Conservation (phyloP, 2,888 invertebrate species). For the Rapana venosa region DNA sequence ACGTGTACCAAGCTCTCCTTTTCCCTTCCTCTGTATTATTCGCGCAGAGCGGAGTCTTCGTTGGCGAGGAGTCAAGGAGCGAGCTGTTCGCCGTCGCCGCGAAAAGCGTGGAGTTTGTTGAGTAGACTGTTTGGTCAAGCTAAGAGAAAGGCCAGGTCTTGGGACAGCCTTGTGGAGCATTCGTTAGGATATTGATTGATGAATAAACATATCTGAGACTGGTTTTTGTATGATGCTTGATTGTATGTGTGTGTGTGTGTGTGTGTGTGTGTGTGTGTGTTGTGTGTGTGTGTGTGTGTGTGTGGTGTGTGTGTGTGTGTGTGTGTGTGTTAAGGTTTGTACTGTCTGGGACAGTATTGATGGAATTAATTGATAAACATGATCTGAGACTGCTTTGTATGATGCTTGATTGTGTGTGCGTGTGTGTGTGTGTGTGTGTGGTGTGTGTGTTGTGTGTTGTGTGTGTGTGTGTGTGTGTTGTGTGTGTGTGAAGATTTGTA, state of each 20-base stretch:
- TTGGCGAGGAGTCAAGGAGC: neutral
- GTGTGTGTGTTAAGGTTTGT: neutral
- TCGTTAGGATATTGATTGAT: neutral
- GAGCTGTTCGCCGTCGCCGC: constrained; percentile 42
- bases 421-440: neutral
- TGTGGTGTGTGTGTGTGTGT: neutral
- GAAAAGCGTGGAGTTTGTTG: constrained; percentile 46
- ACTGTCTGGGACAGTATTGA: neutral
- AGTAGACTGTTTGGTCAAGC: constrained; percentile 41
- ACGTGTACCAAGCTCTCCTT: constrained; percentile 5
- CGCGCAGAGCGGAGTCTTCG: neutral
- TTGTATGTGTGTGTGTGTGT: neutral
- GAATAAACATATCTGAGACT: neutral
- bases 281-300: neutral
- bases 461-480: constrained; percentile 7
- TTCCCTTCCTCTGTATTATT: neutral
- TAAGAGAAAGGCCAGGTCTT: constrained; percentile 51
- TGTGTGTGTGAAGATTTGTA: neutral
- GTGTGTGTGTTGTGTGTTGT: neutral
- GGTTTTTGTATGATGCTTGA: too few relatives aligned
- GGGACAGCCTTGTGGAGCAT: constrained; percentile 35
- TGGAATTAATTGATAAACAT: too few relatives aligned
- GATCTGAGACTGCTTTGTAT: too few relatives aligned
- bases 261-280: neutral
- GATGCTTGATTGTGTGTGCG: neutral